These are phyloP conservation scores for Muschampia plurimacula DNA, from an alignment of 2,888 invertebrate genomes.

Conservation along the genomic window DNA sequence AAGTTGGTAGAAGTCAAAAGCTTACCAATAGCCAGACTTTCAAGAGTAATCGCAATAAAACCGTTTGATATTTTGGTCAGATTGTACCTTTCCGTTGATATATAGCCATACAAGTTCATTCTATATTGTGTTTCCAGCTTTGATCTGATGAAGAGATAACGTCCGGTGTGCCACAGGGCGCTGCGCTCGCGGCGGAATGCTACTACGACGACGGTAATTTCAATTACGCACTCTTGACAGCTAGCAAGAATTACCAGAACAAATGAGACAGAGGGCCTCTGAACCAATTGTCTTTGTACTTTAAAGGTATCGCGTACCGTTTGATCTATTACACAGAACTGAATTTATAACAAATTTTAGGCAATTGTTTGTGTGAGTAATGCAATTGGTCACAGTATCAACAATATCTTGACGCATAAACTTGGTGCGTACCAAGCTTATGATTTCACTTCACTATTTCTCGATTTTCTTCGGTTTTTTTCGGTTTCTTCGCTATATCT, in stretches of 20 bases:
- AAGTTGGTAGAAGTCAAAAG: no score
- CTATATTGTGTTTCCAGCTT: neutral
- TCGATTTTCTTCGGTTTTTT: no score
- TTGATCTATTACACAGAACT: neutral
- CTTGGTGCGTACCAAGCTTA: neutral
- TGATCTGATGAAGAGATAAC: neutral
- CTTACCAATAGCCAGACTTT: no score
- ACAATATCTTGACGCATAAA: neutral
- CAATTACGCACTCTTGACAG: conserved; percentile 38
- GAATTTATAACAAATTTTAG: neutral
- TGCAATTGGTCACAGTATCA: no score
- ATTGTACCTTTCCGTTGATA: no score
- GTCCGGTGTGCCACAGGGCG: neutral
- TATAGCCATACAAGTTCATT: neutral
- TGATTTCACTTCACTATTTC: neutral
- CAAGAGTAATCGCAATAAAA: no score
- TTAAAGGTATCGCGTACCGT: neutral
- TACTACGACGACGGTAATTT: conserved; percentile 34
- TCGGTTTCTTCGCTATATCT: neutral
- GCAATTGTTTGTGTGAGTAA: neutral
- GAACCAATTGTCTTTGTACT: neutral
- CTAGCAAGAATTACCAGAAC: conserved; percentile 37
- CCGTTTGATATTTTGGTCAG: no score
- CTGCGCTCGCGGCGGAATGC: neutral
- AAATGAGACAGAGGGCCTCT: conserved; percentile 20